Evolutionary conservation across 2,797 vertebrate genomes (phyloP).

Genomic region (Pangasius krempfi): DNA sequence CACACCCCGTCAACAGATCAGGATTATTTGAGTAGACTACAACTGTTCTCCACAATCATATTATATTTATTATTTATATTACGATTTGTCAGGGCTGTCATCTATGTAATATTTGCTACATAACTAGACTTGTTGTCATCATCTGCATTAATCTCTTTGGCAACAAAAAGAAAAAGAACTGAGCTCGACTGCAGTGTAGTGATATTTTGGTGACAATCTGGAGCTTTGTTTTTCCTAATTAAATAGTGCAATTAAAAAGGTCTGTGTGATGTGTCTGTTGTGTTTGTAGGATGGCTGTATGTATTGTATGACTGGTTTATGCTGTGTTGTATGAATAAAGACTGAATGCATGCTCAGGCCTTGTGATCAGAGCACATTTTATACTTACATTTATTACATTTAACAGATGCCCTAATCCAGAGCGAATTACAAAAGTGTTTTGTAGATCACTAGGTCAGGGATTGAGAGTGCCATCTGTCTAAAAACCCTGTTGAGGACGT

Average conservation of each 20-base stretch:
- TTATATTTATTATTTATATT: background rate
- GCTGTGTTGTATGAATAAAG: too few relatives aligned
- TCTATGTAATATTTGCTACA: background rate
- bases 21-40: background rate
- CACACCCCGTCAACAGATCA: background rate
- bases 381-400: too few relatives aligned
- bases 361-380: too few relatives aligned
- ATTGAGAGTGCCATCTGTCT: too few relatives aligned
- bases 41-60: background rate
- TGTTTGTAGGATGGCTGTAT: background rate
- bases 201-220: background rate
- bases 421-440: too few relatives aligned
- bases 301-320: too few relatives aligned
- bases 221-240: background rate
- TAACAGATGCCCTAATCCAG: too few relatives aligned
- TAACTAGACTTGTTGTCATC: background rate
- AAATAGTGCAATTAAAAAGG: constrained; percentile 1
- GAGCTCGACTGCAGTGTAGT: background rate
- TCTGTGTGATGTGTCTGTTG: background rate
- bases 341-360: too few relatives aligned
- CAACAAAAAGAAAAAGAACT: background rate
- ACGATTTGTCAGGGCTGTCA: background rate
- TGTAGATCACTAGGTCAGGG: too few relatives aligned
- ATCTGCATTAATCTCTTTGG: background rate
- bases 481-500: too few relatives aligned